phyloP scores from a whole-genome alignment of 1,140 invertebrate genomes.

The Heliconius nattereri region DNA sequence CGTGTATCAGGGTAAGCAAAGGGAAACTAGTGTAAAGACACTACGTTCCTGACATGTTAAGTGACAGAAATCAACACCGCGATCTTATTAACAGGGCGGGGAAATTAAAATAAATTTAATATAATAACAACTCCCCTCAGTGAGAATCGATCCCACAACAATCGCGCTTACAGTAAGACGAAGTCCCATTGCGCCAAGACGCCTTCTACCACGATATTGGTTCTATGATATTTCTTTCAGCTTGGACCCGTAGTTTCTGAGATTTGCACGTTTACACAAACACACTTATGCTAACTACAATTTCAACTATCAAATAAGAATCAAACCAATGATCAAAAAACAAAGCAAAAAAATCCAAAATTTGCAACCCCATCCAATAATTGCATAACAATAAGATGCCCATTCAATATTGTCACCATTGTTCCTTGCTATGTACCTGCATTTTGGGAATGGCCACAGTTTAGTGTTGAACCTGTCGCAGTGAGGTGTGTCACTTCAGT shows the following conservation, averaged over 20 bases:
- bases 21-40: neutral
- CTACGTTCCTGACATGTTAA: neutral
- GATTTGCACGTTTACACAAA: neutral
- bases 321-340: neutral
- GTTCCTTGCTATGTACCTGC: neutral
- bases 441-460: constrained; percentile 3
- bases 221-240: too few relatives aligned
- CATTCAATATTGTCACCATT: neutral
- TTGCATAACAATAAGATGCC: constrained; percentile 4
- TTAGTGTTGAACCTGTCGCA: neutral
- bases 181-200: too few relatives aligned
- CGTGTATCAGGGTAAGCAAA: neutral
- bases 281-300: neutral
- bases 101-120: neutral
- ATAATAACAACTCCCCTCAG: too few relatives aligned
- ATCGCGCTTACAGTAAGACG: too few relatives aligned
- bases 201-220: too few relatives aligned
- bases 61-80: neutral
- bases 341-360: neutral
- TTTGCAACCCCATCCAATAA: neutral
- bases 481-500: neutral
- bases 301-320: neutral
- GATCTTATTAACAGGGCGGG: neutral
- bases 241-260: too few relatives aligned
- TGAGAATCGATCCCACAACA: too few relatives aligned